phyloP scores from a whole-genome alignment of 2,888 invertebrate genomes.

The Augiades crinisus region DNA sequence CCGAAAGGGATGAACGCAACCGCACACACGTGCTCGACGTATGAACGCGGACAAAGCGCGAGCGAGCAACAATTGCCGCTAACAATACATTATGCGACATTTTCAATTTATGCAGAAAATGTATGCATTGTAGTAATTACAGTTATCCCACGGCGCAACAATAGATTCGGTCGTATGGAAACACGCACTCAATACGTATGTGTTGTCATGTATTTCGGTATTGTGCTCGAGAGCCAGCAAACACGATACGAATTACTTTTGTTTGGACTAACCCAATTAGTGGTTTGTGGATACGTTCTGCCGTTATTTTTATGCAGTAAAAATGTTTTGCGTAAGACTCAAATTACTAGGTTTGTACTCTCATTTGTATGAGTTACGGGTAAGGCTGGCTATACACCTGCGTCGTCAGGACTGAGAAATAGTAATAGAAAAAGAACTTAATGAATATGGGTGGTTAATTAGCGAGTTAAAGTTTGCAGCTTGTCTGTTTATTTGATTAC shows the following conservation, averaged over 20 bases:
- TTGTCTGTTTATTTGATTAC: no score
- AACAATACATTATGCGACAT: constrained; percentile 56
- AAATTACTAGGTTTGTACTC: no score
- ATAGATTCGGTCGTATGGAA: constrained; percentile 39
- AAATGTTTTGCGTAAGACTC: no score
- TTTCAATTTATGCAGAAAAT: constrained; percentile 58
- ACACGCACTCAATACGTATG: constrained; percentile 29
- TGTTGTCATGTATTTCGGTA: constrained; percentile 31
- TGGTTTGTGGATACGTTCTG: neutral
- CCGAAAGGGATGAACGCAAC: constrained; percentile 42
- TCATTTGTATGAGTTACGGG: no score
- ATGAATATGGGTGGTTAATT: no score
- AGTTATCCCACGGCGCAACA: constrained; percentile 46
- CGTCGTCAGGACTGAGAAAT: no score
- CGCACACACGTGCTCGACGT: constrained; percentile 23
- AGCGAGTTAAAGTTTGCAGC: no score
- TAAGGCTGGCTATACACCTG: no score
- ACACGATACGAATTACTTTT: constrained; percentile 35
- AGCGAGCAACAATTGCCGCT: constrained; percentile 49
- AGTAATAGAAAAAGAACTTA: no score
- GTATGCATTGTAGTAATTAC: constrained; percentile 51
- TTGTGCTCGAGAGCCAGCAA: constrained; percentile 35
- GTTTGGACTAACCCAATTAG: constrained; percentile 27
- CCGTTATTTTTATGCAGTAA: no score
- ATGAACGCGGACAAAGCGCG: constrained; percentile 43